Percentiles rank a stretch among this genome's conserved stretches.
These are phyloP conservation scores for Bolborhynchus lineola DNA, from an alignment of 2,113 vertebrate genomes.

Conservation along the genomic window DNA sequence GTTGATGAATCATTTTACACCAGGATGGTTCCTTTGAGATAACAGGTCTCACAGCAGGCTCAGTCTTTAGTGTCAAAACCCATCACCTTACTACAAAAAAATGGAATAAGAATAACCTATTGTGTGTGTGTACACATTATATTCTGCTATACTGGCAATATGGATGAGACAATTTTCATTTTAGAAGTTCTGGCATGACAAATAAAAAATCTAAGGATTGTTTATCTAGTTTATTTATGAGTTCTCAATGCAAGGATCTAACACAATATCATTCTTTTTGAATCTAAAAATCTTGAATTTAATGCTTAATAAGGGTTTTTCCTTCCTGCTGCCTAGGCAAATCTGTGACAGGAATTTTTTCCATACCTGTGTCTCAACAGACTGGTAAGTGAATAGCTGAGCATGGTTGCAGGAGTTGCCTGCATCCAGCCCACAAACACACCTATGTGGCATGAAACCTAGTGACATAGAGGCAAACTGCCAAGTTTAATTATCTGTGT, in stretches of 20 bases:
- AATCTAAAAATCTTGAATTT: neutral
- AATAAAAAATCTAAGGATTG: neutral
- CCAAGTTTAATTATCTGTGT: neutral
- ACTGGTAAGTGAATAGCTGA: neutral
- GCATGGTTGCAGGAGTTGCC: neutral
- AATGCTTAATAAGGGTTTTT: neutral
- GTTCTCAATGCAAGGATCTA: neutral
- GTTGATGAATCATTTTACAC: neutral
- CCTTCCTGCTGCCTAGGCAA: neutral
- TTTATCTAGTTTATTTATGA: neutral
- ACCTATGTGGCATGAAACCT: neutral
- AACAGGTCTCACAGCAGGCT: neutral
- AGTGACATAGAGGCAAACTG: neutral
- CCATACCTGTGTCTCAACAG: neutral
- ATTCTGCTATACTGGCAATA: neutral
- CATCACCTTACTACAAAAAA: neutral
- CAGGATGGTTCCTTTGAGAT: neutral
- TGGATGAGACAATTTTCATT: neutral
- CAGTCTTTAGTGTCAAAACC: neutral
- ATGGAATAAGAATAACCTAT: neutral
- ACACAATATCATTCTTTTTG: neutral
- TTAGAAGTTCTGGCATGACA: neutral
- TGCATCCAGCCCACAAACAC: neutral
- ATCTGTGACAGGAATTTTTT: neutral
- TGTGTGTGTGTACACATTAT: neutral